Evolutionary conservation across 1,140 invertebrate genomes (phyloP).

Genomic region (Cherax destructor): DNA sequence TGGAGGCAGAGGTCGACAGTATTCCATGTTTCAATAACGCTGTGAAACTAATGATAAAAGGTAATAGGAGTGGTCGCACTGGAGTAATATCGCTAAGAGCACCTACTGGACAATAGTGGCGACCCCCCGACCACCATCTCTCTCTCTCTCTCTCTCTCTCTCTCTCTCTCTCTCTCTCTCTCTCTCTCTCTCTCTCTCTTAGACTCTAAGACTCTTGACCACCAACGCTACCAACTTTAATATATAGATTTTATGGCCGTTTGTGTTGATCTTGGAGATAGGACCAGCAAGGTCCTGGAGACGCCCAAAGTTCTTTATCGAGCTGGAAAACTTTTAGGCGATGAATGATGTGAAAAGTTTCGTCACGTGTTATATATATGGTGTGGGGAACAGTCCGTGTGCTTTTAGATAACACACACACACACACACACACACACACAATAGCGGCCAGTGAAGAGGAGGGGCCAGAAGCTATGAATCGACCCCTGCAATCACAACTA

Average conservation of each 20-base stretch:
- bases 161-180: conserved; percentile 42
- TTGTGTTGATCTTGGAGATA: not conserved
- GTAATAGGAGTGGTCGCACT: not conserved
- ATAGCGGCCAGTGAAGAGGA: too few relatives aligned
- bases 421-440: too few relatives aligned
- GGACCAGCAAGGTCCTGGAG: not conserved
- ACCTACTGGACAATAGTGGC: conserved; percentile 31
- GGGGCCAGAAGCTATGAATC: too few relatives aligned
- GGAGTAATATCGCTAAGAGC: conserved; percentile 47
- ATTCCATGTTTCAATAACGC: conserved; percentile 13
- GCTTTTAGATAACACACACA: not conserved
- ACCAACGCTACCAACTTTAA: not conserved
- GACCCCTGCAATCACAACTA: too few relatives aligned
- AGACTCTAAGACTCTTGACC: not conserved
- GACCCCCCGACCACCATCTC: not conserved
- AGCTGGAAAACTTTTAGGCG: too few relatives aligned
- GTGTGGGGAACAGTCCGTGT: too few relatives aligned
- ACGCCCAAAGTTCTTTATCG: not conserved
- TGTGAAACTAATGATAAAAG: conserved; percentile 15
- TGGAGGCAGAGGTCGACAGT: too few relatives aligned
- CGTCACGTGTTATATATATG: too few relatives aligned
- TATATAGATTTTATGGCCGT: not conserved
- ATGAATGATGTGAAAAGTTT: too few relatives aligned
- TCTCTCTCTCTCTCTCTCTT: not conserved
- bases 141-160: conserved; percentile 41